phyloP scores from a whole-genome alignment of 2,797 vertebrate genomes.

The Neosalanx taihuensis region DNA sequence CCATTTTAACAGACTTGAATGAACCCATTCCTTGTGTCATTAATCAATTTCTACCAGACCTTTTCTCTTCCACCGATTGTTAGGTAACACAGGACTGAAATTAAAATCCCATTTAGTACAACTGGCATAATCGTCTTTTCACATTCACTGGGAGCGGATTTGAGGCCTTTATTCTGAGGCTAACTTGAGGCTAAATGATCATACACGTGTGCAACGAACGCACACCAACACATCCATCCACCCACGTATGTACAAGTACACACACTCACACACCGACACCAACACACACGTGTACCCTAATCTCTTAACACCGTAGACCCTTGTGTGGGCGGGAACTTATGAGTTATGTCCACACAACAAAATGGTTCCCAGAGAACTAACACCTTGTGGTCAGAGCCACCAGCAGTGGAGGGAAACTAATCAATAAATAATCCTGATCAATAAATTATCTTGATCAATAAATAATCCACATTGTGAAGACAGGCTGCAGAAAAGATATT shows the following conservation, averaged over 20 bases:
- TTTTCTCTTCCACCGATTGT: constrained; percentile 52
- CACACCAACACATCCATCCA: background rate
- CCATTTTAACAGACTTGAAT: constrained; percentile 46
- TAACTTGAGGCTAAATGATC: background rate
- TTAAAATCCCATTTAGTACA: constrained; percentile 33
- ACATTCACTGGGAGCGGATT: constrained; percentile 36
- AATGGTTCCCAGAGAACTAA: constrained; percentile 53
- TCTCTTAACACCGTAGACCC: constrained; percentile 44
- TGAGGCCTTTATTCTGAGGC: background rate
- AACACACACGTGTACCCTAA: background rate
- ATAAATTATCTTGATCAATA: constrained; percentile 42
- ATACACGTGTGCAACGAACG: background rate
- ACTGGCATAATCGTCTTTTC: constrained; percentile 37
- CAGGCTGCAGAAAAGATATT: constrained; percentile 37
- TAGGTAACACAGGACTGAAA: constrained; percentile 38
- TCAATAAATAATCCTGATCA: constrained; percentile 54
- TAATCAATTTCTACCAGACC: constrained; percentile 50
- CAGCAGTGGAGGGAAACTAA: constrained; percentile 56
- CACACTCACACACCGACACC: background rate
- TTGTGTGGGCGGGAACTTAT: constrained; percentile 49
- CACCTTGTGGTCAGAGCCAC: constrained; percentile 52
- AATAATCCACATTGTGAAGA: constrained; percentile 45
- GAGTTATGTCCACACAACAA: constrained; percentile 56
- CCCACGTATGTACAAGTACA: background rate
- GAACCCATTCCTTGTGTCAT: constrained; percentile 51